These are phyloP conservation scores for Ophion costatus DNA, from an alignment of 2,888 invertebrate genomes.

Conservation along the genomic window DNA sequence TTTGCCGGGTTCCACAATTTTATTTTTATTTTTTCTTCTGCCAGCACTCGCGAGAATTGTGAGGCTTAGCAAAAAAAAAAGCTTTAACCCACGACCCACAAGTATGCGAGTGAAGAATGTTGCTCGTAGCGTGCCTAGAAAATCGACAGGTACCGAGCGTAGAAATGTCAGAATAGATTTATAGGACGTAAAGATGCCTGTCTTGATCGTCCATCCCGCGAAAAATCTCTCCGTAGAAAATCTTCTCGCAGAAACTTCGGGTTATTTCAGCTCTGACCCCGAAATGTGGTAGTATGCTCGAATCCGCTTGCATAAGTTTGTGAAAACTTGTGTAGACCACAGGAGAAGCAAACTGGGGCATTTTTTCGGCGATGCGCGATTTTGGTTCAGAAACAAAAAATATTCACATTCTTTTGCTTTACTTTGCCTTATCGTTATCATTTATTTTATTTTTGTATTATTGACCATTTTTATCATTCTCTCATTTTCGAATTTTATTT, in stretches of 20 bases:
- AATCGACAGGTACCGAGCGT: neutral
- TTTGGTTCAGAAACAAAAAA: neutral
- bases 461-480: no score
- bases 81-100: neutral
- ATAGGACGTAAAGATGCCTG: slow-evolving; percentile 17
- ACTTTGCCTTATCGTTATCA: no score
- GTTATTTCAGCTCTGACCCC: neutral
- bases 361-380: neutral
- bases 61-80: neutral
- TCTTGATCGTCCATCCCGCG: neutral
- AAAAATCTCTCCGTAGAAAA: neutral
- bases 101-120: neutral
- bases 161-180: slow-evolving; percentile 23
- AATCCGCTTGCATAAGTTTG: neutral
- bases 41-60: no score
- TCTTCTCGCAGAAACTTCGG: neutral
- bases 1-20: neutral
- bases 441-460: no score
- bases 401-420: no score
- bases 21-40: neutral
- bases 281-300: neutral
- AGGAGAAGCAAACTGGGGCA: neutral
- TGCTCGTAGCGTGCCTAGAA: neutral
- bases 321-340: neutral
- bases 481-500: no score